Base-by-base conservation (phyloP, 2,888 invertebrate genomes). In the Drosophila quinaria region DNA sequence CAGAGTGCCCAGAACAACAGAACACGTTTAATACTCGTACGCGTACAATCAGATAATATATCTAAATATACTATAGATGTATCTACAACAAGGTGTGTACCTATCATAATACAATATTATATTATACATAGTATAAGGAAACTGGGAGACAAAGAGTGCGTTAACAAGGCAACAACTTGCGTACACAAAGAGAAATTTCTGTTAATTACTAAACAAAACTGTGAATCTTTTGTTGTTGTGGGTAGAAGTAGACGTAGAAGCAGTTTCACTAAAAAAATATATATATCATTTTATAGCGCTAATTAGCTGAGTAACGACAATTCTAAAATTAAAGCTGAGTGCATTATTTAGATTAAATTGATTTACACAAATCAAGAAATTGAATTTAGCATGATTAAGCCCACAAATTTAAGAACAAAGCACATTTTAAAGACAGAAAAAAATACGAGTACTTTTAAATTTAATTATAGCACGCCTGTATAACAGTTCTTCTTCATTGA, bases 181-280 rank as follows among this genome's bases (percentile, higher is more conserved):
- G 33, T 71, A 58, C 81, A 80, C 83, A 73, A 52, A 61, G 75
- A 72, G 68, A 84, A 81, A 84, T 73, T 55, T 13, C 39, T 63
- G 62, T 49, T 63, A 80, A 78, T 78, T 80, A 44, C 33, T 67
- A 59, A 29, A 47, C 42, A 63, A 70, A 74, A 79, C 70, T 25
- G 55, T 55, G 60, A 64, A 41, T 33, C 39, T 55, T 55, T 51
- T 42, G n/a, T 55, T 22, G 49, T 42, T 35, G 19, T 39, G n/a
- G 35, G 11, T 31, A 25, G 17, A 3, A 15, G 19, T n/a, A 25
- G 29, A 29, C 8, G 29, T 5, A 44, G 33, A 35, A 63, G 69
- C 69, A 73, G 44, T 78, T 68, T 72, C 78, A 59, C 72, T 49
- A 10, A 11, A 42, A 13, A n/a, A 47, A 31, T 29, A 22, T 3